Evolutionary conservation across 2,113 vertebrate species (phyloP), one percentile per base, ranked within the genome.

Genomic region (Tragelaphus scriptus): DNA sequence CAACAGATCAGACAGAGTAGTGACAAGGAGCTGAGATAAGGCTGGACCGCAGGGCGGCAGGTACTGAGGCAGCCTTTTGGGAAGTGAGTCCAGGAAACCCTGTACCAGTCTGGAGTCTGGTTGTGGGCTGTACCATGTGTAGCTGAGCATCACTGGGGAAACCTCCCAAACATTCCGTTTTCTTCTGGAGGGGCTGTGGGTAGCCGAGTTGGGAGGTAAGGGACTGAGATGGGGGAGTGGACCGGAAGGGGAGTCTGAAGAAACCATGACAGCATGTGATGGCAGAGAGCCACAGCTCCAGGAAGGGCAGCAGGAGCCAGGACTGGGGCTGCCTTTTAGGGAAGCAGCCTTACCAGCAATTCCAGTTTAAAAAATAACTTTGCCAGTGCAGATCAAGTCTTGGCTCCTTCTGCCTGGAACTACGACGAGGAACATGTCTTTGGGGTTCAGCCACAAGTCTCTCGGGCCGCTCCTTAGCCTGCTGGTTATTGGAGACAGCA

Each of bases 311-410:
- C 59, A 55, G 61, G 75, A 91, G 56, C n/a, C 30, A 61, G 91
- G 56, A 90, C 87, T 58, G 9, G 61, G 88, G 94, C 86, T 97
- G 94, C 95, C 96, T 98, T 97, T 93, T 98, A 95, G 82, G 96
- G 97, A 98, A 97, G 95, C 80, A 90, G 93, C 85, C 65, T 95
- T 47, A 93, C 97, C 93, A 98, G 95, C 95, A 94, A 93, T 80
- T 97, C 96, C 95, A 96, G 91, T 95, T 97, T 96, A 82, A 82
- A 97, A 97, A 97, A 90, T 75, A 82, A 94, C 97, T 95, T 97
- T 53, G 94, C 93, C 89, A 87, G 91, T 85, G 53, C 68, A 63
- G 87, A 95, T 56, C 77, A 63, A 89, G 63, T 16, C 94, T 94
- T 75, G 84, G 71, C 86, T 93, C 16, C 61, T 82, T 82, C 89